Percentiles rank a stretch among this genome's conserved stretches.
phyloP scores from a whole-genome alignment of 1,140 invertebrate species.

The Drosophila lacteicornis region DNA sequence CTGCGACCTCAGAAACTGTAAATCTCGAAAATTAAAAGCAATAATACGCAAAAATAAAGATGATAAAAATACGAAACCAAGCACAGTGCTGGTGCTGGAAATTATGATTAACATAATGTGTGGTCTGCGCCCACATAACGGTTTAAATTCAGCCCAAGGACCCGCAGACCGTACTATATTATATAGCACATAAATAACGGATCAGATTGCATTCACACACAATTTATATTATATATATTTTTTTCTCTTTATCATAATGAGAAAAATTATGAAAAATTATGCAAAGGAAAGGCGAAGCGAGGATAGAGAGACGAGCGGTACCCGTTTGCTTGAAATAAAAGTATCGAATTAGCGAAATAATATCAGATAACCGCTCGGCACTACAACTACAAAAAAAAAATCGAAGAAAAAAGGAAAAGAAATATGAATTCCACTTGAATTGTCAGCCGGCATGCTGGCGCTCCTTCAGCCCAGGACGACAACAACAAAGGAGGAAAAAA shows the following conservation, averaged over 20 bases:
- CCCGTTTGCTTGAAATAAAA: conserved; percentile 70
- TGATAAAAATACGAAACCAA: conserved; percentile 17
- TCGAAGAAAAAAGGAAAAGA: conserved; percentile 22
- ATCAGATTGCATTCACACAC: conserved; percentile 81
- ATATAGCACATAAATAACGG: conserved; percentile 73
- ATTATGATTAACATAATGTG: conserved; percentile 73
- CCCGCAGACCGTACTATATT: conserved; percentile 47
- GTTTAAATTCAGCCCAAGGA: conserved; percentile 47
- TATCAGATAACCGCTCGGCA: conserved; percentile 67
- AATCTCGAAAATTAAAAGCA: conserved; percentile 50
- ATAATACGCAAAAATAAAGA: conserved; percentile 24
- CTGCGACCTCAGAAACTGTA: conserved; percentile 57
- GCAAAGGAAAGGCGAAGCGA: conserved; percentile 39
- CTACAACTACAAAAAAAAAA: conserved; percentile 48
- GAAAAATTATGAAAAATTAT: conserved; percentile 76
- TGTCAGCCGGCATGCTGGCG: conserved; percentile 72
- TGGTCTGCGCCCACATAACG: conserved; percentile 80
- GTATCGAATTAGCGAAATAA: conserved; percentile 84
- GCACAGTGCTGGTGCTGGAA: conserved; percentile 24
- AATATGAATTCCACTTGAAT: conserved; percentile 71
- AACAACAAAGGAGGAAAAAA: conserved; percentile 12
- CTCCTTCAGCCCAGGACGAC: conserved; percentile 29
- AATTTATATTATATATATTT: conserved; percentile 61
- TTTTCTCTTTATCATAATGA: conserved; percentile 66
- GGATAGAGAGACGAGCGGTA: conserved; percentile 8